Evolutionary conservation across 2,797 vertebrate genomes (phyloP), one percentile per base, ranked within the genome.

Genomic region (Myripristis jacobus): DNA sequence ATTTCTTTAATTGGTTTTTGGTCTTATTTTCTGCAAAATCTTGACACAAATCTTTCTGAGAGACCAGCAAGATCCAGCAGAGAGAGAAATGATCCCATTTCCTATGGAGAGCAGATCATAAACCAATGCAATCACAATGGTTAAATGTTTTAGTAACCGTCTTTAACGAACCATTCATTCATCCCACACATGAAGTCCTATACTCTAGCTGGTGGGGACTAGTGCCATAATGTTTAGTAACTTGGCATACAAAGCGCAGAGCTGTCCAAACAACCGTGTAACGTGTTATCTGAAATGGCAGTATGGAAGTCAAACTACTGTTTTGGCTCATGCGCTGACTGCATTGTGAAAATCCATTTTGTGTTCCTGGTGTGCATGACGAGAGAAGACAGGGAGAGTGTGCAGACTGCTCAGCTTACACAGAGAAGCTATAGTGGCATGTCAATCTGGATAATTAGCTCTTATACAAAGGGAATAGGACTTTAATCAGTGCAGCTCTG

Each of bases 371-470:
- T 54, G 73, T 70, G 60, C 55, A 54, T 55, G 62, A 71, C 51
- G n/a, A 9, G 25, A 75, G 67, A 78, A 55, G 53, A 73, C 65
- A 11, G 44, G 68, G 59, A 48, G 69, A 72, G 57, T 4, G 62
- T n/a, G 24, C 47, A 38, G 62, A 72, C 54, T 60, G 65, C 54
- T 70, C 29, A 52, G 36, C 76, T 46, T 44, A 24, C 25, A 29
- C 56, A 74, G n/a, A 78, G 68, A 48, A 72, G 66, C 74, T 58
- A 44, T 58, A 66, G 74, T 55, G 43, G 72, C 66, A 62, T 62
- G 84, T 91, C 85, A 86, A 16, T 87, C 77, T 29, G 48, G 72
- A 85, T 88, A 85, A 90, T 90, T 90, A 84, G 76, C 81, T 77
- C 70, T 80, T 72, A 75, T 75, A 77, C 85, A 73, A 76, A 86